A percentile compares a stretch with the other conserved stretches of the same genome.
Conservation (phyloP, 2,797 vertebrate genomes). For the Rhincodon typus region DNA sequence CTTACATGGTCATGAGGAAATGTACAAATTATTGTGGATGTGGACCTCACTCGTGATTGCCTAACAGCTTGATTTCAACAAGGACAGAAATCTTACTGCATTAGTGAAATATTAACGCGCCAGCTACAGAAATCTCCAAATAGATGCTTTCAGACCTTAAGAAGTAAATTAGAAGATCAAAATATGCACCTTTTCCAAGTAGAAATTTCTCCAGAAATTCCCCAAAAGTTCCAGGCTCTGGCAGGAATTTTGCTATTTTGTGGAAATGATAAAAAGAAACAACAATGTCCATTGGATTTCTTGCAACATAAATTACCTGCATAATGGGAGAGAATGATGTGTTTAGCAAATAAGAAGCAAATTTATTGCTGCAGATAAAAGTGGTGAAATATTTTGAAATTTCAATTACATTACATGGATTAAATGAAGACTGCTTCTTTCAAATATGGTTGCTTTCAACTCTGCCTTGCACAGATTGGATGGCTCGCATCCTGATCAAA, state of each 20-base stretch:
- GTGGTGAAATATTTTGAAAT: background rate
- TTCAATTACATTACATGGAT: background rate
- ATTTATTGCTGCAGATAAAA: background rate
- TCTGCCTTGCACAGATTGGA: background rate
- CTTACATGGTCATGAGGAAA: background rate
- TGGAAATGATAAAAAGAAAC: constrained; percentile 82
- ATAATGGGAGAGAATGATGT: background rate
- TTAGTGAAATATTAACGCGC: background rate
- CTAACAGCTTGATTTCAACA: background rate
- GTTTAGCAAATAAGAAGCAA: background rate
- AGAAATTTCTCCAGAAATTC: constrained; percentile 67
- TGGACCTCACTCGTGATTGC: background rate
- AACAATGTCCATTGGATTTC: constrained; percentile 75
- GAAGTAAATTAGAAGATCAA: background rate
- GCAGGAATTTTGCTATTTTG: constrained; percentile 73
- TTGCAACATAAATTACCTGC: constrained; percentile 74
- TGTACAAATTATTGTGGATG: background rate
- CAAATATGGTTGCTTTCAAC: background rate
- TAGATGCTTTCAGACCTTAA: too few species aligned
- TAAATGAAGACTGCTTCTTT: background rate
- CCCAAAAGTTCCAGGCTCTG: constrained; percentile 56
- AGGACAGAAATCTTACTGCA: background rate
- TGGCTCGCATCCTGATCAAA: background rate
- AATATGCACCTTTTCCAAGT: constrained; percentile 60
- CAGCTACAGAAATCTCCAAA: background rate